These are phyloP conservation scores for Acanthosepion lycidas DNA, from an alignment of 2,888 invertebrate species.

Conservation along the genomic window DNA sequence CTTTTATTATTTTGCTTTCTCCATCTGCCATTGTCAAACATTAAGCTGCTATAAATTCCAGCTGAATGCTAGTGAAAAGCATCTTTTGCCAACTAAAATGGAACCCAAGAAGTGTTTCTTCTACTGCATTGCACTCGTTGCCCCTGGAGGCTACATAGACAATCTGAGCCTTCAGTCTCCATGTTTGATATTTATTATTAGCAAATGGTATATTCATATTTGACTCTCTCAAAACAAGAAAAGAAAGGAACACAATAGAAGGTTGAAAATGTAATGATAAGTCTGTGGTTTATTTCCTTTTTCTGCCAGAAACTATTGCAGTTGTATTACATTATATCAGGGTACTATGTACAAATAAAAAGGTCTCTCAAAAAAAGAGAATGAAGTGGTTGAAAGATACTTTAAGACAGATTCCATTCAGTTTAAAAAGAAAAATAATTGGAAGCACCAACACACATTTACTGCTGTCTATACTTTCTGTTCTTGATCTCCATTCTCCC, in stretches of 20 bases:
- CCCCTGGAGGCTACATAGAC: neutral
- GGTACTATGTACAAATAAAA: neutral
- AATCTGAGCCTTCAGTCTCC: neutral
- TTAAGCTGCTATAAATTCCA: neutral
- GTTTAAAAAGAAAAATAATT: too few species aligned
- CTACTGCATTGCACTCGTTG: neutral
- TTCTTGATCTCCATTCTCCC: neutral
- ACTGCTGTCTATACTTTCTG: too few species aligned
- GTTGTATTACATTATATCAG: neutral
- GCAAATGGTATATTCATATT: neutral
- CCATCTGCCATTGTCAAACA: neutral
- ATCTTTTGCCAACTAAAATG: neutral
- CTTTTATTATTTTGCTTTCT: neutral
- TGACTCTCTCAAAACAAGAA: neutral
- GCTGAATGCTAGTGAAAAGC: neutral
- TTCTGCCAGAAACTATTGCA: neutral
- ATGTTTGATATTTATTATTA: neutral
- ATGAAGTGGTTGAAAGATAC: too few species aligned
- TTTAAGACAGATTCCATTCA: too few species aligned
- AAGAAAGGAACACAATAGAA: neutral
- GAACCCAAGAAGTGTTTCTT: neutral
- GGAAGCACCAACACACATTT: too few species aligned
- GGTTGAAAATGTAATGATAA: neutral
- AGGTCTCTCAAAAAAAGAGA: neutral
- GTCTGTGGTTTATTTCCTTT: neutral